Conservation (phyloP, 2,113 vertebrate species). For the Phrynosoma blainvillii region DNA sequence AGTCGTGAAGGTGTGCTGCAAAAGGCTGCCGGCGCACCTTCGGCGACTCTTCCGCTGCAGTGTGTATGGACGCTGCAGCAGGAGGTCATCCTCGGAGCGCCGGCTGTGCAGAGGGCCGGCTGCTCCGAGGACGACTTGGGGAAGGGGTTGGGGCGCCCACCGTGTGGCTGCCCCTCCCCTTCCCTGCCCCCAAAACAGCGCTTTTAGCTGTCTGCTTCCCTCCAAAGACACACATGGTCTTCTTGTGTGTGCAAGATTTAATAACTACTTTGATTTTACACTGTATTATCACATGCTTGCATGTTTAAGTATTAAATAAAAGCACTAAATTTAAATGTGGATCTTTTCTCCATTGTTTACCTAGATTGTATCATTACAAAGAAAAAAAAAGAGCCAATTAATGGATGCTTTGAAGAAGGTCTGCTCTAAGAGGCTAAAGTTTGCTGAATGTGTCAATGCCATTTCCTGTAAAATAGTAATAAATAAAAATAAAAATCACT, state of each 20-base stretch:
- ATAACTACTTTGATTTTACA: conserved; percentile 47
- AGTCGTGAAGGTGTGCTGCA: too few relatives aligned
- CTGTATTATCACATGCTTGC: neutral
- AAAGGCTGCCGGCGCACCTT: too few relatives aligned
- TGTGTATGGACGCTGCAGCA: too few relatives aligned
- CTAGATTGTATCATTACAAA: conserved; percentile 26
- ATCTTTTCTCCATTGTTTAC: neutral
- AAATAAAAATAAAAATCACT: neutral
- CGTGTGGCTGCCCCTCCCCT: too few relatives aligned
- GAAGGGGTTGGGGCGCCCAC: too few relatives aligned
- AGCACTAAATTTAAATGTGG: conserved; percentile 42
- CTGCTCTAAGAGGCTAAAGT: neutral
- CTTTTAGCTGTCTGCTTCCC: too few relatives aligned
- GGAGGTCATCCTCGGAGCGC: too few relatives aligned
- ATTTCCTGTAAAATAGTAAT: conserved; percentile 22
- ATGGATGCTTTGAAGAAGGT: conserved; percentile 37
- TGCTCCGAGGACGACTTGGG: too few relatives aligned
- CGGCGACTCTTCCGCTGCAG: too few relatives aligned
- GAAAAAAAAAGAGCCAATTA: conserved; percentile 1
- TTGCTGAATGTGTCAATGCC: conserved; percentile 16
- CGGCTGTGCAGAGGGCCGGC: too few relatives aligned
- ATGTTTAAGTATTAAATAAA: neutral
- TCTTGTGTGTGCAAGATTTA: conserved; percentile 34
- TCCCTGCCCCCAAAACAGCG: too few relatives aligned
- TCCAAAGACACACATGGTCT: neutral